Base-by-base conservation (phyloP, 2,888 invertebrate genomes). In the Nomada goodeniana region DNA sequence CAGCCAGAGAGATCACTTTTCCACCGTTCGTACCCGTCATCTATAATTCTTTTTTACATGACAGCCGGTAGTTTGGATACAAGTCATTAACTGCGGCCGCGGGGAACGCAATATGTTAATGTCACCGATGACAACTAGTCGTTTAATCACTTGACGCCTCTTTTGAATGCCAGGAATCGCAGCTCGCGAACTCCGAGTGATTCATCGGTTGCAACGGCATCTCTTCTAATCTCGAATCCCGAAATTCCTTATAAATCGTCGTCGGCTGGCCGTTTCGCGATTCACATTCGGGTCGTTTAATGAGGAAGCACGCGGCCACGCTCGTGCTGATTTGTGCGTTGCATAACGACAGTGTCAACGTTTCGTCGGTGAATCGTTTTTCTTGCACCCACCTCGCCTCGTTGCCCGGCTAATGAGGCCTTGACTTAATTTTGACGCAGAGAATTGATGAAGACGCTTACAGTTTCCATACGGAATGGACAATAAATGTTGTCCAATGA, bases 111-210 rank as follows among this genome's bases (percentile, higher is more conserved):
- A 90, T 90, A 90, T 90, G 88, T 90, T 90, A 90, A 85, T 87
- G 90, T 90, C 90, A 91, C 89, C 86, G 90, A 92, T 90, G 92
- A 92, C 92, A 92, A 92, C 91, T 88, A 83, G 84, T 89, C 90
- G 89, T 90, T 92, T 92, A 92, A 91, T 92, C 91, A 90, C 92
- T 92, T 91, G 90, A 89, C 91, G 88, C 92, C 90, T 90, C 86
- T 82, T 86, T 88, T 80, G 85, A 89, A 90, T 90, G 85, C 88
- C 88, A 82, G 88, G 88, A 88, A 88, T 88, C 86, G 88, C 88
- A 44, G 83, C 23, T 69, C 78, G 73, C 85, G 85, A 77, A 80
- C 76, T 76, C 44, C 50, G 76, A 80, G 86, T 88, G 88, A 88
- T 88, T 88, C 88, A 86, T 88, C 74, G 85, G 76, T 75, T 83